Base-by-base conservation (phyloP, 2,888 invertebrate genomes). In the Andrena fulva region DNA sequence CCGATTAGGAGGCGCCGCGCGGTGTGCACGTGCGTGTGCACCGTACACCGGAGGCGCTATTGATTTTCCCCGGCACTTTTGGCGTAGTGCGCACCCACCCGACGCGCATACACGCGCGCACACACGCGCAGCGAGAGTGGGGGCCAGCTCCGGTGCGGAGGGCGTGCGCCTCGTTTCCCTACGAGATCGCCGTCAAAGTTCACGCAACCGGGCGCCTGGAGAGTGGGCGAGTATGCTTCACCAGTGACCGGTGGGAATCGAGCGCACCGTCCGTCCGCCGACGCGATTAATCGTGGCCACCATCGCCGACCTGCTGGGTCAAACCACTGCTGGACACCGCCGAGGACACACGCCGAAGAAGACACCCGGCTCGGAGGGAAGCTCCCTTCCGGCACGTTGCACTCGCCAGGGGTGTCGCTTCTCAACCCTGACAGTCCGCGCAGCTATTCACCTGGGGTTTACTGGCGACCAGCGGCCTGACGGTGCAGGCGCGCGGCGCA, bases 61-160 rank as follows among this genome's bases (percentile, higher is more conserved):
- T 93, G 93, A 93, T 93, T 93, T 93, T 92, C 89, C 89, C 74
- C 85, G 62, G 80, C 77, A 87, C 86, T 87, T 89, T 89, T 87
- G 87, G 88, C 87, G 88, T 91, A 90, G 90, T 91, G 92, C 91
- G 91, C 92, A 90, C 92, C 87, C 90, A 88, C 86, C 84, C 75
- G 84, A 81, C 87, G 88, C 90, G 89, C 89, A 89, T 88, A 77
- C 73, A 80, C 64, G 75, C 68, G 20, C 62, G 59, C 59, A 20
- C 59, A 48, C 27, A 29, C 56, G 54, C 24, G 24, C 50, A 24
- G 42, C 7, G 12, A 12, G 52, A 24, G 68, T 56, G 87, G 81
- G 85, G 85, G 76, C 64, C 73, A 82, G 72, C 81, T 79, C 77
- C 76, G 84, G 68, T 72, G 72, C 85, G 85, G 85, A 90, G 90